Conservation (phyloP, 2,113 vertebrate species). For the Lophura nycthemera region DNA sequence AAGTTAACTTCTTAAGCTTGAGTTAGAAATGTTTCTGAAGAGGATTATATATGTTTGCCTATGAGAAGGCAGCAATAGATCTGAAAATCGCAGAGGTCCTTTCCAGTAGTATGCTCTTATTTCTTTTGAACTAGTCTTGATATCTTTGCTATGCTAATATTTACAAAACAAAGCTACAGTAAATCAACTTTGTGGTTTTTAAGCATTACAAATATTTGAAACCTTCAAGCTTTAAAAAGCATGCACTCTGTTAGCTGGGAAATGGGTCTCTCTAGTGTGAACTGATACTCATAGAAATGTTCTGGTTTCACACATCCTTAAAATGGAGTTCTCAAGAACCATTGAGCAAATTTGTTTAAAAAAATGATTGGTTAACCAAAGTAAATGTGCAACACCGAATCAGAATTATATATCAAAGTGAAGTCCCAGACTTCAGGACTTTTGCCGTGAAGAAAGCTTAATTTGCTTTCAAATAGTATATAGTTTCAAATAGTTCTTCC, state of each 20-base stretch:
- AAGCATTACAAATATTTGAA: constrained; percentile 41
- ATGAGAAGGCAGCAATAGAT: not conserved
- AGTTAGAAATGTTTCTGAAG: constrained; percentile 3
- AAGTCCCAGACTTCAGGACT: constrained; percentile 11
- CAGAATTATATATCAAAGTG: constrained; percentile 16
- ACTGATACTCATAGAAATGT: not conserved
- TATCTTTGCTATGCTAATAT: constrained; percentile 35
- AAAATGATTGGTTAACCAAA: constrained; percentile 16
- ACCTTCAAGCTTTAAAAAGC: constrained; percentile 7
- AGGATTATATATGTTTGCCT: not conserved
- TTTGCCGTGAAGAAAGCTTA: not conserved
- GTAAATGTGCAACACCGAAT: constrained; percentile 30
- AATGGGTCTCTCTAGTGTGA: constrained; percentile 6
- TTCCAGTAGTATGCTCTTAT: not conserved
- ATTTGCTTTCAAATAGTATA: constrained; percentile 15
- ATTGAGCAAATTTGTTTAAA: constrained; percentile 23
- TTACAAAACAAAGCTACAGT: constrained; percentile 57
- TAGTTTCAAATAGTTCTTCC: not conserved
- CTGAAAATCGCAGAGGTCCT: not conserved
- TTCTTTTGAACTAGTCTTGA: not conserved
- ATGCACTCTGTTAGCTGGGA: not conserved
- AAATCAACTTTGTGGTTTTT: not conserved
- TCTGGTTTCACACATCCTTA: constrained; percentile 13
- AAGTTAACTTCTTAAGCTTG: not conserved
- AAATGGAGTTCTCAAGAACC: not conserved